A percentile compares a stretch with the other conserved stretches of the same genome.
These are phyloP conservation scores for Halyomorpha halys DNA, from an alignment of 1,140 invertebrate species.

Conservation along the genomic window DNA sequence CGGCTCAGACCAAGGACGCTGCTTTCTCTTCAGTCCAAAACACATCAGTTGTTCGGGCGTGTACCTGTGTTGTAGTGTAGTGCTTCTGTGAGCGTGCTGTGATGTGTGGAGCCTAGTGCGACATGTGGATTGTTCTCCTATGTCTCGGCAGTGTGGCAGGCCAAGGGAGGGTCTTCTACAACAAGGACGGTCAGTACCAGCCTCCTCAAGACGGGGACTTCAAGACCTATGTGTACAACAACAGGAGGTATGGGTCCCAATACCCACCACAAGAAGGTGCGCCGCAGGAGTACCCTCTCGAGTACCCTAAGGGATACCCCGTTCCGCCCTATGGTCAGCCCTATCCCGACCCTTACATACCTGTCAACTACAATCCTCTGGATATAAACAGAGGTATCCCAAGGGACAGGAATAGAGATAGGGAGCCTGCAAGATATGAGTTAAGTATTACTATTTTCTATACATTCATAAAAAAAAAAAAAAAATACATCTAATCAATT, in stretches of 20 bases:
- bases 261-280: neutral
- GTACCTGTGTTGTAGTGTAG: too few relatives aligned
- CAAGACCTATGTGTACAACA: slow-evolving; percentile 2
- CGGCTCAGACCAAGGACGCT: too few relatives aligned
- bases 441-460: neutral
- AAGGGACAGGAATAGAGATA: neutral
- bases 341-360: neutral
- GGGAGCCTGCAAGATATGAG: slow-evolving; percentile 1
- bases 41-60: too few relatives aligned
- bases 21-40: too few relatives aligned
- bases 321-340: neutral
- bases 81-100: too few relatives aligned
- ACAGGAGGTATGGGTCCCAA: neutral
- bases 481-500: too few relatives aligned
- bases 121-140: too few relatives aligned
- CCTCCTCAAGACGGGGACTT: neutral
- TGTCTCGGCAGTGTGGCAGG: neutral
- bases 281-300: neutral
- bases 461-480: too few relatives aligned
- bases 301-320: neutral
- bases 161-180: neutral
- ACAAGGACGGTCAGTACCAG: neutral
- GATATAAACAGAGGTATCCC: neutral
- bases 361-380: neutral
- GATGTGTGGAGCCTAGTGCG: too few relatives aligned